These are phyloP conservation scores for Drosophila multiciliata DNA, from an alignment of 2,888 invertebrate species.

Conservation along the genomic window DNA sequence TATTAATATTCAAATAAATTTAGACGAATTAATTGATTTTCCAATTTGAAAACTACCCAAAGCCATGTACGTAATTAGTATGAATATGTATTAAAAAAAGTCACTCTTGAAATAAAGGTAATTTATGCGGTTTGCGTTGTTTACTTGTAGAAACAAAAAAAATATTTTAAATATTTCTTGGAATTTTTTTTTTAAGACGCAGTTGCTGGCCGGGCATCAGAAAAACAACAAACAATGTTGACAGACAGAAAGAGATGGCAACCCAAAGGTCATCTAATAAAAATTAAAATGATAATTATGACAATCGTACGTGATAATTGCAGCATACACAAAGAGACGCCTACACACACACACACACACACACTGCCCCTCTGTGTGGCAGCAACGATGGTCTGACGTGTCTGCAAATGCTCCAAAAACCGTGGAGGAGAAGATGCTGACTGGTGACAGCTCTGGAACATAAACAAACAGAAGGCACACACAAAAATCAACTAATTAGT, in stretches of 20 bases:
- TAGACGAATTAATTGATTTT: background rate
- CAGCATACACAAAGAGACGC: slow-evolving; percentile 60
- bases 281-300: slow-evolving; percentile 83
- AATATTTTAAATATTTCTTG: slow-evolving; percentile 37
- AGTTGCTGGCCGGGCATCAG: slow-evolving; percentile 48
- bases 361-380: background rate
- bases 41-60: background rate
- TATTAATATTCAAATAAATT: background rate
- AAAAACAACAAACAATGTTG: slow-evolving; percentile 43
- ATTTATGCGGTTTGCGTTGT: slow-evolving; percentile 27
- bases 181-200: slow-evolving; percentile 35
- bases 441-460: slow-evolving; percentile 68
- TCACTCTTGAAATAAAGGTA: slow-evolving; percentile 2
- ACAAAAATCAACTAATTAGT: slow-evolving; percentile 66
- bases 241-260: slow-evolving; percentile 21
- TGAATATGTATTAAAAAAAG: background rate
- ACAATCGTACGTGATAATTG: slow-evolving; percentile 84
- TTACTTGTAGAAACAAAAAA: slow-evolving; percentile 49
- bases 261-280: slow-evolving; percentile 65
- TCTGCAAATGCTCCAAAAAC: slow-evolving; percentile 51
- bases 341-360: slow-evolving; percentile 40
- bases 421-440: slow-evolving; percentile 36
- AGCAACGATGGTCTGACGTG: slow-evolving; percentile 17
- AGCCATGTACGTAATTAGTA: background rate
- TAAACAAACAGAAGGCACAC: slow-evolving; percentile 66